Percentiles rank a stretch among this genome's conserved stretches.
Conservation (phyloP, 2,113 vertebrate species). For the Haemorhous mexicanus region DNA sequence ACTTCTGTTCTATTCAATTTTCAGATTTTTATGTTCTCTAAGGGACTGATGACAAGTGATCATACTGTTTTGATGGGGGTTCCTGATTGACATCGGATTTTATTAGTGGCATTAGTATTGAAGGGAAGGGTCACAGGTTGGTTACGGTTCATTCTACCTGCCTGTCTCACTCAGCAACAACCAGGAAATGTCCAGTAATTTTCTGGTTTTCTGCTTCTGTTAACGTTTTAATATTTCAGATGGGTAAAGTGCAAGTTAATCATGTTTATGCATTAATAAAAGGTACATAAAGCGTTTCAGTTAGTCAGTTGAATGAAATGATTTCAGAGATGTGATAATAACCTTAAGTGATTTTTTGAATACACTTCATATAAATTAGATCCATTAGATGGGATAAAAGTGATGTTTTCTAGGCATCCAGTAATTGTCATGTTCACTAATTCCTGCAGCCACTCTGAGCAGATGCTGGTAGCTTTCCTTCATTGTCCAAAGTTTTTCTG, state of each 20-base stretch:
- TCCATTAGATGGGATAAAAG: slow-evolving; percentile 10
- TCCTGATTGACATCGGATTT: slow-evolving; percentile 23
- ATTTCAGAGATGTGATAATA: slow-evolving; percentile 49
- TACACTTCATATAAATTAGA: slow-evolving; percentile 37
- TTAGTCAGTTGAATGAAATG: slow-evolving; percentile 32
- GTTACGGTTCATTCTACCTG: slow-evolving; percentile 33
- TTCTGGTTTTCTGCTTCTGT: slow-evolving; percentile 44
- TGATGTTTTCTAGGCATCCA: neutral
- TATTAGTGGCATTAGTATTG: slow-evolving; percentile 8
- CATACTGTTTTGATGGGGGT: neutral
- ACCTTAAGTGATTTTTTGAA: slow-evolving; percentile 59
- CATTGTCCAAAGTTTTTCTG: neutral
- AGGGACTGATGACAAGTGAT: slow-evolving; percentile 7
- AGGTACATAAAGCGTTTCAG: slow-evolving; percentile 23
- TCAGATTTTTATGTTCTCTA: neutral
- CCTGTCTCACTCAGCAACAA: neutral
- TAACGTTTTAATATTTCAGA: slow-evolving; percentile 33
- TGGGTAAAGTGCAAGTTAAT: slow-evolving; percentile 54
- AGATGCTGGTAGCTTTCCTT: neutral
- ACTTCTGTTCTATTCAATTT: neutral
- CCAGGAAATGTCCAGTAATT: slow-evolving; percentile 37
- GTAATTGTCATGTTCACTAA: neutral
- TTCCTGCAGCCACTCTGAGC: neutral
- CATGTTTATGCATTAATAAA: slow-evolving; percentile 59
- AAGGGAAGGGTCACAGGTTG: slow-evolving; percentile 3